Conservation (phyloP, 2,113 vertebrate genomes). For the Mohoua ochrocephala region DNA sequence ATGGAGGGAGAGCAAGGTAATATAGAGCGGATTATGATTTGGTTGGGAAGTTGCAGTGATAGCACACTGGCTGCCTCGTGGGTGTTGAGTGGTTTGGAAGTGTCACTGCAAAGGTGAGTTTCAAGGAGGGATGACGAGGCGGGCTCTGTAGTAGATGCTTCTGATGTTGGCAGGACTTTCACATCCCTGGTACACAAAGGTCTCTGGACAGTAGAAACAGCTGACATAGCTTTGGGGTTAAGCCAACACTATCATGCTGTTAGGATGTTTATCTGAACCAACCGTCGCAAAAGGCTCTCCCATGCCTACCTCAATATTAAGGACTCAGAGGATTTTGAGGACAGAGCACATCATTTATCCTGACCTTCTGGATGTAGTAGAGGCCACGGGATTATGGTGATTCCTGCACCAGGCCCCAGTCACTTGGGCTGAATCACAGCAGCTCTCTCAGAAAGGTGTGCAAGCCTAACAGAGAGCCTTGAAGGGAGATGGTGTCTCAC, state of each 20-base stretch:
- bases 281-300: background rate
- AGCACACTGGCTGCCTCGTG: slow-evolving; percentile 26
- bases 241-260: slow-evolving; percentile 48
- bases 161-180: slow-evolving; percentile 50
- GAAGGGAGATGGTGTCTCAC: background rate
- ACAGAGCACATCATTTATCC: background rate
- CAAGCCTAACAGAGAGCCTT: background rate
- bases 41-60: slow-evolving; percentile 39
- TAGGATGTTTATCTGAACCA: slow-evolving; percentile 59
- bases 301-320: slow-evolving; percentile 7
- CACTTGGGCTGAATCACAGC: background rate
- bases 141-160: background rate
- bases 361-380: slow-evolving; percentile 24
- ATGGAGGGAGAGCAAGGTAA: slow-evolving; percentile 33
- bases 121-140: slow-evolving; percentile 21
- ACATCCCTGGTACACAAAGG: slow-evolving; percentile 21
- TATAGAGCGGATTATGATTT: background rate
- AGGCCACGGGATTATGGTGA: background rate
- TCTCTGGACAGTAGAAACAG: slow-evolving; percentile 53
- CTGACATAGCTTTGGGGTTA: slow-evolving; percentile 57
- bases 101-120: slow-evolving; percentile 56
- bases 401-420: background rate
- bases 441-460: background rate
- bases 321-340: background rate
- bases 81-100: slow-evolving; percentile 34